Evolutionary conservation across 1,140 invertebrate species (phyloP), one percentile per base, ranked within the genome.

Genomic region (Maconellicoccus hirsutus): DNA sequence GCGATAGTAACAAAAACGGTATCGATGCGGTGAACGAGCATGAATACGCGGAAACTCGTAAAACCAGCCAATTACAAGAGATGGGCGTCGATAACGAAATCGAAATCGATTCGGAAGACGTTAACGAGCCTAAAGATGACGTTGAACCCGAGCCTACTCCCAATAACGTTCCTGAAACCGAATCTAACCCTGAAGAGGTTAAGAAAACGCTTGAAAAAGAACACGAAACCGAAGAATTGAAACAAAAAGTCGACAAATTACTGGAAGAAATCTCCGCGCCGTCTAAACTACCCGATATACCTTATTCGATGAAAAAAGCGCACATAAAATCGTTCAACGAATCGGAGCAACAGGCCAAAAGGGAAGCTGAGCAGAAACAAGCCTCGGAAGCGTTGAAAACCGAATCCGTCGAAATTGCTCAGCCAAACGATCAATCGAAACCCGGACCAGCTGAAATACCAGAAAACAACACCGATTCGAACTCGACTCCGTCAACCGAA

Each of bases 231-330:
- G 26, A 69, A 12, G 26, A 69, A 12, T 69, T 70, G 23, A 22
- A 21, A 26, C 27, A 73, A 4, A 42, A 73, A 21, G 42, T 70
- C 27, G 72, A 74, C 14, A 59, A 59, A 23, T 21, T 70, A 4
- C 22, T 70, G 2, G 23, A 52, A 69, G 71, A 27, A 73, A 75
- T 63, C 73, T 70, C 23, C 52, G 73, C 27, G 10, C 19, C 61
- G 72, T 74, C 26, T 71, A 71, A 74, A 71, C 25, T 74, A 69
- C 69, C 74, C 3, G 72, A 73, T 38, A 61, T 75, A 25, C 72
- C 73, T 33, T 71, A 73, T 22, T 73, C 74, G 72, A 7, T 27
- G 19, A 29, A 61, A 33, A 71, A 25, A 26, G 52, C 59, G 16
- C 59, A 25, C n/a, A 61, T 69, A 7, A 73, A 76, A 52, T 66